Evolutionary conservation across 2,113 vertebrate genomes (phyloP), one percentile per base, ranked within the genome.

Genomic region (Carlito syrichta): DNA sequence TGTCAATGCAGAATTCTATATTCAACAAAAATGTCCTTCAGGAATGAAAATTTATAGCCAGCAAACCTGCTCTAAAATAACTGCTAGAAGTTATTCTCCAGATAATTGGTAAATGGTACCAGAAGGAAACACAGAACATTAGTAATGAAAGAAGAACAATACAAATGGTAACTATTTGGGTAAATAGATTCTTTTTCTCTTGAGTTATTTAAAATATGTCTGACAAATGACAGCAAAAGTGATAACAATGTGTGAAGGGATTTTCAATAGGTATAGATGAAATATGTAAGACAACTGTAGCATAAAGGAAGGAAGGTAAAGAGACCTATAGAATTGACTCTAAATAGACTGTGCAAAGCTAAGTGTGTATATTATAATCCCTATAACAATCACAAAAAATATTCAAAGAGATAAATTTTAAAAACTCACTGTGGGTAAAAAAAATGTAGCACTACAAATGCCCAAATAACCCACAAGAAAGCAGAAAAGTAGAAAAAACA

Each of bases 21-120:
- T 35, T 19, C 60, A 92, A 48, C 50, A 89, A 96, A 95, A 89
- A 92, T 68, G 74, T 78, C 62, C 54, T 78, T 78, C 73, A 84
- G n/a, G 58, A 79, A 94, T 91, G 82, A 94, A 27, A 89, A 69
- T 96, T 86, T 94, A 82, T 93, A 83, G n/a, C 25, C 58, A 92
- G 25, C 38, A 94, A 35, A 79, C 14, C 32, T 94, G 35, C n/a
- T 97, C 25, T 94, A 89, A 76, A 96, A 78, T n/a, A 86, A 85
- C 8, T 92, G 35, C 50, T 78, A 92, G 19, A 89, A 63, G 19
- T 94, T 79, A 35, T 82, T 90, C 58, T 94, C 92, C 52, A 94
- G 89, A 48, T 20, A 89, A 66, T 77, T 97, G 66, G 25, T 25
- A 97, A 92, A 89, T 69, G 79, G 81, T 8, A 96, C 20, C 32